These are phyloP conservation scores for Ceyx melanurus DNA, from an alignment of 2,113 vertebrate species.

Conservation along the genomic window DNA sequence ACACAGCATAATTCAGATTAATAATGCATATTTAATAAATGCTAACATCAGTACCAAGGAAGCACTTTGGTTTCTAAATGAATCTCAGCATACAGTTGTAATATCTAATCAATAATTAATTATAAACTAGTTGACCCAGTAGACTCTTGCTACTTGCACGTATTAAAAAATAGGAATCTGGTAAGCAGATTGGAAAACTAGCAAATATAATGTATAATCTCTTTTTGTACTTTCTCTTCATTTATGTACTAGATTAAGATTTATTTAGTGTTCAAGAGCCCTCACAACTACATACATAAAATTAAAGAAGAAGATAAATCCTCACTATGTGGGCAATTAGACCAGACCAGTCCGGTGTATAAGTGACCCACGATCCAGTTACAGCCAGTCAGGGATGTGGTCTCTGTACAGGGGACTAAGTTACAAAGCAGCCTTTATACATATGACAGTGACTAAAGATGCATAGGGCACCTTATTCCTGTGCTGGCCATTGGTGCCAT, in stretches of 20 bases:
- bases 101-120: conserved; percentile 72
- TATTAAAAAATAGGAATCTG: conserved; percentile 31
- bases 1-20: conserved; percentile 65
- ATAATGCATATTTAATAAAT: conserved; percentile 68
- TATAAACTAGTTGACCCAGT: conserved; percentile 60
- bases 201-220: conserved; percentile 12
- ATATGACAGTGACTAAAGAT: fast-evolving
- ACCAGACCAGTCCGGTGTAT: background rate
- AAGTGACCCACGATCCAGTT: background rate
- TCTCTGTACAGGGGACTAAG: background rate
- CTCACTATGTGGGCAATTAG: no score
- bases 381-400: background rate
- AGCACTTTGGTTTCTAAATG: conserved; percentile 48
- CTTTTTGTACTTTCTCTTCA: background rate
- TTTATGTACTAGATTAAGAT: background rate
- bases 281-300: background rate
- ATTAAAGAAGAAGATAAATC: background rate
- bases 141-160: conserved; percentile 12
- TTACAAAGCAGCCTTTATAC: background rate
- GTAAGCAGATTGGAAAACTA: conserved; percentile 33
- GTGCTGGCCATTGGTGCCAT: background rate
- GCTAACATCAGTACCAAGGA: conserved; percentile 45
- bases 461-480: background rate
- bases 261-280: background rate
- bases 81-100: conserved; percentile 28